These are phyloP conservation scores for Anagyrus pseudococci DNA, from an alignment of 2,888 invertebrate genomes.

Conservation along the genomic window DNA sequence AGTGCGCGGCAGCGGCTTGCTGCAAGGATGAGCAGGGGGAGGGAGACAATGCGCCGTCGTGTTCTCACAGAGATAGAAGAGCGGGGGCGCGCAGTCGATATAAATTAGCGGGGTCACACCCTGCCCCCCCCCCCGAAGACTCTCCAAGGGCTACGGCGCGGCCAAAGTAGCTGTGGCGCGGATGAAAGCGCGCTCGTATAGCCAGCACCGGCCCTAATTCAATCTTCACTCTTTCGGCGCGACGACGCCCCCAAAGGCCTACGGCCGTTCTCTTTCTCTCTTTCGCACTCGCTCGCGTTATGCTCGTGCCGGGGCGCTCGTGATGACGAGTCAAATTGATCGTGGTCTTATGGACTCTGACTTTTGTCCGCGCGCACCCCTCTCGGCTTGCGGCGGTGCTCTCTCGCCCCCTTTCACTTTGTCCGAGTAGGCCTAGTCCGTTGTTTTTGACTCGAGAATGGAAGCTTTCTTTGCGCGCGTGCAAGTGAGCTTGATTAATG, in stretches of 20 bases:
- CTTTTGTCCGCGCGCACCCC: too few species aligned
- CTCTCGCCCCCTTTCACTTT: too few species aligned
- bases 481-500: too few species aligned
- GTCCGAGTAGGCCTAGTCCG: too few species aligned
- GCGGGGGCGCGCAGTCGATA: constrained; percentile 16
- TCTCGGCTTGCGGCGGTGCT: too few species aligned
- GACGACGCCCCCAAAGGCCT: neutral
- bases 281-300: neutral
- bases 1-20: neutral
- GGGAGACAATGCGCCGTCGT: constrained; percentile 31
- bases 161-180: constrained; percentile 16
- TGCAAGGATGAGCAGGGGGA: neutral
- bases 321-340: constrained; percentile 16
- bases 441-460: too few species aligned
- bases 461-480: too few species aligned
- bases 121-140: constrained; percentile 35
- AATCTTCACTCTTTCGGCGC: constrained; percentile 45
- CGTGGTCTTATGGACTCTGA: too few species aligned
- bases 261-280: neutral
- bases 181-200: constrained; percentile 7
- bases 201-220: constrained; percentile 41
- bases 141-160: neutral
- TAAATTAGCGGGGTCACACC: constrained; percentile 49
- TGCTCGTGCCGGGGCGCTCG: neutral
- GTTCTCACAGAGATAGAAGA: constrained; percentile 23